Conservation (phyloP, 2,888 invertebrate species). For the Amphipoea oculea region DNA sequence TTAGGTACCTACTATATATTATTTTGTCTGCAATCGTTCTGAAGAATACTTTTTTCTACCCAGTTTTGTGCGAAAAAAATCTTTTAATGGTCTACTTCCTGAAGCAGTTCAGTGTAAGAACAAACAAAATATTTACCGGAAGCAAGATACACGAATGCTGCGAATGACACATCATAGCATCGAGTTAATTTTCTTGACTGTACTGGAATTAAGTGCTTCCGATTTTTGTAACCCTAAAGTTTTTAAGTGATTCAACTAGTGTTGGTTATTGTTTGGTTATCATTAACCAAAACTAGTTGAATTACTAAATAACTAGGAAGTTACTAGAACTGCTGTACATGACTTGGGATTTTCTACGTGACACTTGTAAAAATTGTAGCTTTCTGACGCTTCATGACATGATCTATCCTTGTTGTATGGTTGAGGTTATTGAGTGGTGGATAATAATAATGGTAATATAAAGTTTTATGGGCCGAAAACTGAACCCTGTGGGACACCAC, state of each 20-base stretch:
- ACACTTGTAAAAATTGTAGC: background rate
- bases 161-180: constrained; percentile 43
- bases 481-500: background rate
- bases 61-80: constrained; percentile 4
- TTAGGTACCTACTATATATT: background rate
- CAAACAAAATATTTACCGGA: constrained; percentile 44
- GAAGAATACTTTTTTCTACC: background rate
- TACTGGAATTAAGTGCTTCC: constrained; percentile 41
- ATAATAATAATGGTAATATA: background rate
- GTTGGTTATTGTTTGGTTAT: background rate
- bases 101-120: constrained; percentile 10
- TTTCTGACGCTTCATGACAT: background rate
- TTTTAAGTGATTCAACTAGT: constrained; percentile 32
- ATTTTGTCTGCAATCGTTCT: background rate
- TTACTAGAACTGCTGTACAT: constrained; percentile 4
- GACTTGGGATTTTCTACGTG: background rate
- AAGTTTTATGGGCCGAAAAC: background rate
- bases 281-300: background rate
- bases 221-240: constrained; percentile 43
- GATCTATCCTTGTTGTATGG: background rate
- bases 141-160: constrained; percentile 29
- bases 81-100: constrained; percentile 19
- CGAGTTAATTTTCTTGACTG: constrained; percentile 40
- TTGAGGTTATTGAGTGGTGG: background rate
- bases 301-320: background rate